Percentiles rank a stretch among this genome's conserved stretches.
These are phyloP conservation scores for Anguilla marmorata DNA, from an alignment of 2,797 vertebrate species.

Conservation along the genomic window DNA sequence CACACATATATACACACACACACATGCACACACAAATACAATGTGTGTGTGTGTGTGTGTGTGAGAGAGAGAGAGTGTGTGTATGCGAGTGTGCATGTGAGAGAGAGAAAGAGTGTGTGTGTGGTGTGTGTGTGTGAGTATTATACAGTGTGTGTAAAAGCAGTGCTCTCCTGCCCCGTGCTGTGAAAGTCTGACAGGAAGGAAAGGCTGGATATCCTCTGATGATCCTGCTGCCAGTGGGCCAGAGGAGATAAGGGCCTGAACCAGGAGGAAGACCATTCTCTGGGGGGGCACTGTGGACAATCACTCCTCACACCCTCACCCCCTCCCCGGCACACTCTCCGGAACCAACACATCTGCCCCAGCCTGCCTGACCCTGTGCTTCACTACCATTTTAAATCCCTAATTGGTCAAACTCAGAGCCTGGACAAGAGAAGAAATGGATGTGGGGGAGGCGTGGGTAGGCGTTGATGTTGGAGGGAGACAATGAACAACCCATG, in stretches of 20 bases:
- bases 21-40: too few relatives aligned
- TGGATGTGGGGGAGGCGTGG: background rate
- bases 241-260: slow-evolving; percentile 68
- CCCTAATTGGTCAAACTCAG: background rate
- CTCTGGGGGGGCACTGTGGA: slow-evolving; percentile 41
- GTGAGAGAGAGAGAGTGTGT: slow-evolving; percentile 2
- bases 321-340: slow-evolving; percentile 42
- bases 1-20: background rate
- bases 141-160: slow-evolving; percentile 46
- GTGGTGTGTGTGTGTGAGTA: slow-evolving; percentile 18
- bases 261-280: slow-evolving; percentile 36
- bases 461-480: background rate
- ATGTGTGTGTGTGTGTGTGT: slow-evolving; percentile 16
- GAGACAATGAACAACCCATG: background rate
- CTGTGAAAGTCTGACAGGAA: slow-evolving; percentile 76
- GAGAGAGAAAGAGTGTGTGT: background rate
- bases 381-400: background rate
- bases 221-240: slow-evolving; percentile 71
- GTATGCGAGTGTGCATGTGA: slow-evolving; percentile 7
- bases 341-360: slow-evolving; percentile 44
- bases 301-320: slow-evolving; percentile 44
- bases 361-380: background rate
- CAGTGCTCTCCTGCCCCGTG: slow-evolving; percentile 17
- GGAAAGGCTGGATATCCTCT: slow-evolving; percentile 74
- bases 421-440: background rate